These are phyloP conservation scores for Coptotermes formosanus DNA, from an alignment of 1,140 invertebrate species.

Conservation along the genomic window DNA sequence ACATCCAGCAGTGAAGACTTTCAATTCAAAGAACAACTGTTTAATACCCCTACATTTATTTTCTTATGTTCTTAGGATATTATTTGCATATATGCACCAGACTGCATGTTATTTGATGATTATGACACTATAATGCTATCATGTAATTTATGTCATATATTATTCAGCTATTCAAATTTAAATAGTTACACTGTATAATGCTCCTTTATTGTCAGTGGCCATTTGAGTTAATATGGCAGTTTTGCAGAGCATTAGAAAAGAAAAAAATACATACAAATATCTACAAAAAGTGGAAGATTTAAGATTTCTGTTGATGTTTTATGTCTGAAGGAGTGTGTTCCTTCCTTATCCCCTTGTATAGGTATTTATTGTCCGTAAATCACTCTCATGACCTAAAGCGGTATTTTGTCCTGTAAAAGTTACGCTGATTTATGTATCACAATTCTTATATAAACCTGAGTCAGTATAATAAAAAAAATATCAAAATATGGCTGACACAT, in stretches of 20 bases:
- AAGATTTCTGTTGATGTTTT: background rate
- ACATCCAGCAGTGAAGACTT: background rate
- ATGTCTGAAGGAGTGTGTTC: slow-evolving; percentile 13
- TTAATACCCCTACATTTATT: background rate
- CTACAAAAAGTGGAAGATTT: background rate
- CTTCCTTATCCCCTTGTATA: background rate
- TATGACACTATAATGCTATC: background rate
- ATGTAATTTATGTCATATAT: background rate
- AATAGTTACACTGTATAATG: background rate
- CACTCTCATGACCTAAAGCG: background rate
- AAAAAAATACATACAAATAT: background rate
- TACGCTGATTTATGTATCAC: background rate
- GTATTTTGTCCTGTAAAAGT: background rate
- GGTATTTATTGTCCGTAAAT: background rate
- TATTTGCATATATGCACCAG: background rate
- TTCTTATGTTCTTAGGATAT: background rate
- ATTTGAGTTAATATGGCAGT: background rate
- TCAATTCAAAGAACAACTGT: background rate
- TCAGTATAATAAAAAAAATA: no score
- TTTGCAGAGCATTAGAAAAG: background rate
- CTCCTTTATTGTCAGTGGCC: background rate
- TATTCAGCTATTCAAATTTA: background rate
- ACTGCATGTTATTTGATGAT: background rate
- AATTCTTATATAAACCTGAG: background rate
- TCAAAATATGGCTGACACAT: no score